phyloP scores from a whole-genome alignment of 1,140 invertebrate genomes.

The Drosophila lacertosa region DNA sequence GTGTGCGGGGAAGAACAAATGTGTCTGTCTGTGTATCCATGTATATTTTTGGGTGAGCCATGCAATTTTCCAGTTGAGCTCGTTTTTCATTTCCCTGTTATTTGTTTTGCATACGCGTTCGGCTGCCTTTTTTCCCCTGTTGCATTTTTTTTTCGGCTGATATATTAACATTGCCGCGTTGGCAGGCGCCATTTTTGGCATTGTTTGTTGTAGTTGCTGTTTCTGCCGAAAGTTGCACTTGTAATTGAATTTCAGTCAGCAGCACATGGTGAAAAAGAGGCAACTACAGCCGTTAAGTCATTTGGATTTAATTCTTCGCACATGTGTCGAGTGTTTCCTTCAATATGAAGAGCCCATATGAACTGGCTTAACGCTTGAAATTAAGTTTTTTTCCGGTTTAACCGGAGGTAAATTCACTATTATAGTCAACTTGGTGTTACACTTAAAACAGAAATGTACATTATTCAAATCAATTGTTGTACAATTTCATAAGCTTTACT shows the following conservation, averaged over 20 bases:
- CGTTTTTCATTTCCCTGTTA: conserved; percentile 80
- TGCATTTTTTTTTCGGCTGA: conserved; percentile 52
- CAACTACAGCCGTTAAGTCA: conserved; percentile 10
- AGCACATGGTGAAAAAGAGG: conserved; percentile 1
- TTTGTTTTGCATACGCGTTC: conserved; percentile 69
- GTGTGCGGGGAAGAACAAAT: not conserved
- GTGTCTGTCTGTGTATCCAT: not conserved
- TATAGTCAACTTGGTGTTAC: too few relatives aligned
- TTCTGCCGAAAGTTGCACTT: conserved; percentile 47
- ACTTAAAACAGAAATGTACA: too few relatives aligned
- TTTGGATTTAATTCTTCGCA: conserved; percentile 18
- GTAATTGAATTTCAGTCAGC: conserved; percentile 71
- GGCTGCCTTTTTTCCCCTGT: conserved; percentile 24
- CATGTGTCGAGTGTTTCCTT: conserved; percentile 12
- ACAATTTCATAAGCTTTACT: too few relatives aligned
- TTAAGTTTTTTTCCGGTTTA: not conserved
- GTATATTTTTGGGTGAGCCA: conserved; percentile 26
- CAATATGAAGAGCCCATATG: conserved; percentile 11
- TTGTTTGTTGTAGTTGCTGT: conserved; percentile 64
- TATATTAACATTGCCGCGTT: conserved; percentile 68
- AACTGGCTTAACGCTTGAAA: conserved; percentile 1
- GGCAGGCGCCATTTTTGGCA: conserved; percentile 53
- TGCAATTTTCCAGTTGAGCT: conserved; percentile 80
- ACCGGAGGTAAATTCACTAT: too few relatives aligned
- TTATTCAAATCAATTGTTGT: too few relatives aligned